Evolutionary conservation across 2,113 vertebrate genomes (phyloP).

Genomic region (Scomber colias): DNA sequence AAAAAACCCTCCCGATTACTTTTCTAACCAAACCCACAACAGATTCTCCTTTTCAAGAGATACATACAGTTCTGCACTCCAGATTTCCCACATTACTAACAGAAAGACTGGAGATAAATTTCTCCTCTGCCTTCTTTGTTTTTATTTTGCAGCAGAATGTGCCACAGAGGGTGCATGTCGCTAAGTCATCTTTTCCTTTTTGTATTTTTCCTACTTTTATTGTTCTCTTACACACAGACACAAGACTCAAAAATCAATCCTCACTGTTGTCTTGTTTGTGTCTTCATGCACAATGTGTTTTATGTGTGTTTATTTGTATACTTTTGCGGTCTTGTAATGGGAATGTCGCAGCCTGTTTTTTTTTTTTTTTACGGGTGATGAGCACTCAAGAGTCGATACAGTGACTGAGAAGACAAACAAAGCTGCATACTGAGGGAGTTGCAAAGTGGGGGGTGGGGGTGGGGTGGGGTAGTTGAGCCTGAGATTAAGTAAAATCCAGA

Average conservation of each 20-base stretch:
- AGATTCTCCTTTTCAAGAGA: conserved; percentile 70
- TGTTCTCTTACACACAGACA: neutral
- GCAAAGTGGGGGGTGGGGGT: neutral
- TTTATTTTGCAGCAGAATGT: conserved; percentile 36
- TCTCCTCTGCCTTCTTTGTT: conserved; percentile 8
- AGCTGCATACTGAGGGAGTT: conserved; percentile 2
- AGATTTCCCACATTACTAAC: conserved; percentile 46
- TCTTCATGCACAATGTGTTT: conserved; percentile 18
- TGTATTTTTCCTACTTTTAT: conserved; percentile 11
- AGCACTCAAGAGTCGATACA: conserved; percentile 26
- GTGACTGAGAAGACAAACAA: conserved; percentile 43
- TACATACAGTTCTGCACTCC: conserved; percentile 43
- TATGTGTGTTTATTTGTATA: conserved; percentile 25
- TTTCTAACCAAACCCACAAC: conserved; percentile 43
- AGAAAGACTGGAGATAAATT: conserved; percentile 24
- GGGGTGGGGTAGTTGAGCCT: neutral
- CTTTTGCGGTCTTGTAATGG: conserved; percentile 3
- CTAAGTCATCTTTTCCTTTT: conserved; percentile 13
- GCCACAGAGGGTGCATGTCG: conserved; percentile 30
- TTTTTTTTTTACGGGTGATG: neutral
- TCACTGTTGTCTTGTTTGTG: conserved; percentile 16
- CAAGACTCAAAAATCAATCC: conserved; percentile 2
- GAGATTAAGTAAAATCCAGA: conserved; percentile 27
- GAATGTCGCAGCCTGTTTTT: conserved; percentile 16
- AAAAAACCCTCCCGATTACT: conserved; percentile 39